A percentile compares a stretch with the other conserved stretches of the same genome.
These are phyloP conservation scores for Hypsibius dujardini DNA, from an alignment of 1,140 invertebrate genomes.

Conservation along the genomic window DNA sequence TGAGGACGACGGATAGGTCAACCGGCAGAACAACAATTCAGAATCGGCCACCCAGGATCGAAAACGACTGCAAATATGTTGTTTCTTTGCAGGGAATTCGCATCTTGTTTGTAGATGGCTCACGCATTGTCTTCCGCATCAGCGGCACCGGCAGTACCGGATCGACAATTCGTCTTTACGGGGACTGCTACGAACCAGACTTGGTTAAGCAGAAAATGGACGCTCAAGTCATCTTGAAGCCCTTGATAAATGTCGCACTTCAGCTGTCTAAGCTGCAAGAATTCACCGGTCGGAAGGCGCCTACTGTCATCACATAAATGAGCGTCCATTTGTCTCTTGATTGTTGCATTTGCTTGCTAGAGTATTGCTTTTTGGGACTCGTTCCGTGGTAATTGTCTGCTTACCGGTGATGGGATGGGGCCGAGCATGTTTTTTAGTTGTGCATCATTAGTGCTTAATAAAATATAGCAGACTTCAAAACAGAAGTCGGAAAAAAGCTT, in stretches of 20 bases:
- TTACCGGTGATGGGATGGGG: too few species aligned
- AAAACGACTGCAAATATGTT: neutral
- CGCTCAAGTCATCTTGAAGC: slow-evolving; percentile 66
- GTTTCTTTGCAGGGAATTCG: slow-evolving; percentile 55
- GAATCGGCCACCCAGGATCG: too few species aligned
- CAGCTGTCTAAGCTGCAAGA: slow-evolving; percentile 61
- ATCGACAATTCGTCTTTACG: slow-evolving; percentile 82
- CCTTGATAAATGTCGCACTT: slow-evolving; percentile 71
- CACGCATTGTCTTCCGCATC: slow-evolving; percentile 72
- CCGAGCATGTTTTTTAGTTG: too few species aligned
- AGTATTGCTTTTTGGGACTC: too few species aligned
- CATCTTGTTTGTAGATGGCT: slow-evolving; percentile 79
- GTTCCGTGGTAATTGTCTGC: too few species aligned
- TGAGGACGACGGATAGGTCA: too few species aligned
- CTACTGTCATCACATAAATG: slow-evolving; percentile 88
- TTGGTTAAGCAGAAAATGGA: slow-evolving; percentile 44
- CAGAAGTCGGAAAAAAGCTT: too few species aligned
- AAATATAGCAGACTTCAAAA: too few species aligned
- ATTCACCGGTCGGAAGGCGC: slow-evolving; percentile 65
- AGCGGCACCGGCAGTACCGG: slow-evolving; percentile 94
- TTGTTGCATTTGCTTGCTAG: too few species aligned
- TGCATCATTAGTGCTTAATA: too few species aligned
- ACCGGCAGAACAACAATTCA: too few species aligned
- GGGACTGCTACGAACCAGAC: slow-evolving; percentile 66
- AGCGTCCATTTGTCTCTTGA: neutral